Base-by-base conservation (phyloP, 2,113 vertebrate species). In the Pachycephala philippinensis region DNA sequence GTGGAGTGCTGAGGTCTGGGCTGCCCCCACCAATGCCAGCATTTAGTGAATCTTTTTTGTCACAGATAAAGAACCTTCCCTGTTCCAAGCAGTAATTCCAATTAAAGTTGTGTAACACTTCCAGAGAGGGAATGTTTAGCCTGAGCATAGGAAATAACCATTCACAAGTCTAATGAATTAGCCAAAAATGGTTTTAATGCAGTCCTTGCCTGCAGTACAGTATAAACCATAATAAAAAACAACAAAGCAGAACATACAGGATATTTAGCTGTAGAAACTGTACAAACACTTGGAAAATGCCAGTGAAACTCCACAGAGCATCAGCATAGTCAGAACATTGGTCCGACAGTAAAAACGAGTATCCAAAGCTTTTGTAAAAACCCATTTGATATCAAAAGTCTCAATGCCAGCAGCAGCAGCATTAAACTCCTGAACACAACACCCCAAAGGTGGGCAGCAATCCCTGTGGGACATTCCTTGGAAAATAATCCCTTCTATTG, bases 131-230 rank as follows among this genome's bases (percentile, higher is more conserved):
- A 75, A 13, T 1, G 5, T 53, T 87, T 12, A 15, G 13, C 44
- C 44, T 3, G 5, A 52, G 22, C 15, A 6, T 0, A 35, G 42
- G 77, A 89, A 96, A 95, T 47, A 81, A 96, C 44, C 44, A 84
- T 15, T 72, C 77, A 82, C 53, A 39, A 76, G 19, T 59, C 31
- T 12, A 50, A 49, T 72, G 54, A 83, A 91, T 95, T 59, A 91
- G 78, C 89, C 89, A 79, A 91, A 93, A 90, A 47, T 24, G 78
- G 84, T 93, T 98, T 97, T 96, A 97, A 95, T 97, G 95, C 82
- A 69, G 81, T 71, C 64, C 84, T 83, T 68, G 89, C 90, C 93
- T 77, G 88, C 77, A 70, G 50, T 68, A 66, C 69, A 79, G 70
- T 49, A 92, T 52, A 97, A 94, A 87, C 50, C 59, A 27, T 54